Base-by-base conservation (phyloP, 2,113 vertebrate genomes). In the Myotis brandtii region DNA sequence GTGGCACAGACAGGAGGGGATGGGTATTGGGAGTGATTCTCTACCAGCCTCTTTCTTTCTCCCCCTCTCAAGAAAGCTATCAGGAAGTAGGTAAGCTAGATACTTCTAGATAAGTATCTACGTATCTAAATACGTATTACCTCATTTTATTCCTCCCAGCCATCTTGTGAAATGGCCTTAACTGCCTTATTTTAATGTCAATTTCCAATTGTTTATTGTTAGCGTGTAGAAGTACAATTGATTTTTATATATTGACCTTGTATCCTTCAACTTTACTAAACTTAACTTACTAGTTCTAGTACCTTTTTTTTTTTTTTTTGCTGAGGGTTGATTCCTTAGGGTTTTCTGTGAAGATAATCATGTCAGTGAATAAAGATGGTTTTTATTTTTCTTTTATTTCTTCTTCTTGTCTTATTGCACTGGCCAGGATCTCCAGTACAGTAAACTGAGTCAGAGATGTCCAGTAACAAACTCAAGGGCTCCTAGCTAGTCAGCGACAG, bases 371-470 rank as follows among this genome's bases (percentile, higher is more conserved):
- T 66, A 70, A 86, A 84, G n/a, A 25, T 17, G 17, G 32, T 40
- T 82, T 87, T 50, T 82, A 52, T 85, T 80, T 85, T n/a, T 52
- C 10, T 86, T 94, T 87, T 34, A 76, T 83, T 93, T 89, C 14
- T 91, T 91, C 91, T 86, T 93, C 73, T 56, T 89, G 18, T 92
- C 70, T 43, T 96, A 87, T 76, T 81, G 54, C 48, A 56, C 25
- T 62, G 69, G 52, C 40, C 54, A 56, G 46, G 48, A 95, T 89
- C 13, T 70, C 67, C 52, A 92, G 21, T 62, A 32, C 25, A 80
- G 9, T 73, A 94, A 54, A 96, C 0, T 11, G 52, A 95, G 48
- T 72, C 56, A 69, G 18, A 62, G 52, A 54, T 72, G 1, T 93
- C 95, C 10, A 56, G 52, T 34, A 69, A 88, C 14, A 89, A 59